These are phyloP conservation scores for Euthynnus affinis DNA, from an alignment of 2,797 vertebrate species.

Conservation along the genomic window DNA sequence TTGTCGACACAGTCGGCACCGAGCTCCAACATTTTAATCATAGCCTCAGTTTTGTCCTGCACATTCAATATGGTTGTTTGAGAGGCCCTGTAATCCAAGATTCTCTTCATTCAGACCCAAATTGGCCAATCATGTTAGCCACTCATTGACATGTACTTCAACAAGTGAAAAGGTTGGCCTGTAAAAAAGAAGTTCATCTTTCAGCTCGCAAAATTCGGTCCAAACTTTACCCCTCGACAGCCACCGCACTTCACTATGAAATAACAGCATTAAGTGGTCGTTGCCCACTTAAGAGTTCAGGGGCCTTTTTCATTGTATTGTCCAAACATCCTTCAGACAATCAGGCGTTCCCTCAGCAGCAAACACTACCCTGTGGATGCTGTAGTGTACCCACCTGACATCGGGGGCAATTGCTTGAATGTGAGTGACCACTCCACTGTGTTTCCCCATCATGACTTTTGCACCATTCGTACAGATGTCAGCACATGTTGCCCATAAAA, in stretches of 20 bases:
- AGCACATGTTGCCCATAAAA: constrained; percentile 18
- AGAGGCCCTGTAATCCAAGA: neutral
- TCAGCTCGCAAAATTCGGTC: neutral
- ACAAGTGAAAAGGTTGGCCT: neutral
- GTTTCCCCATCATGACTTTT: constrained; percentile 20
- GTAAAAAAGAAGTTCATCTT: neutral
- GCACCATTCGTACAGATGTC: constrained; percentile 40
- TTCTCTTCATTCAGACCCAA: neutral
- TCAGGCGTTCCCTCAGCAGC: constrained; percentile 20
- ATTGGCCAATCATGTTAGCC: too few relatives aligned
- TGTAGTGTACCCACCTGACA: neutral
- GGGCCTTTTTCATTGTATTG: neutral
- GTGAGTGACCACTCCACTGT: constrained; percentile 6
- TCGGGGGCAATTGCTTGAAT: neutral
- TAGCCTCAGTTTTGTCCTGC: neutral
- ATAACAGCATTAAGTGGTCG: neutral
- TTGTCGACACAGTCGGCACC: neutral
- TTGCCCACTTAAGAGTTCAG: neutral
- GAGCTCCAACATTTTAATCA: neutral
- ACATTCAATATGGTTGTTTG: neutral
- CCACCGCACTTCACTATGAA: neutral
- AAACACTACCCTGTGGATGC: constrained; percentile 8
- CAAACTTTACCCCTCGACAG: neutral
- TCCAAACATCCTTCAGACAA: constrained; percentile 4
- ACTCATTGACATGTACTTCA: too few relatives aligned